Base-by-base conservation (phyloP, 2,797 vertebrate genomes). In the Orientallactaga sibirica region DNA sequence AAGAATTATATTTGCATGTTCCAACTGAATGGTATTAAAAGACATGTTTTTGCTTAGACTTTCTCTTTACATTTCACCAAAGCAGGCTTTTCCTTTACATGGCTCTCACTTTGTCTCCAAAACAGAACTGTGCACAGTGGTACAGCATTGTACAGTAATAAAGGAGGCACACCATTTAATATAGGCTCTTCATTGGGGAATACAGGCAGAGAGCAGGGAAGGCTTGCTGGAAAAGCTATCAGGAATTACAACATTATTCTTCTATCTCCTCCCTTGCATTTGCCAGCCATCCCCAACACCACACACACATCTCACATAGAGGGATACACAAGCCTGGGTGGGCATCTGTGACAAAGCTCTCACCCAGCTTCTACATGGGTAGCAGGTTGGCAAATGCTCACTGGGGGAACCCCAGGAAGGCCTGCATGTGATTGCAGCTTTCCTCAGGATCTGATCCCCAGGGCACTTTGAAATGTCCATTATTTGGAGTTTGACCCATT, bases 121-220 rank as follows among this genome's bases (percentile, higher is more conserved):
- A 95, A 48, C 58, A 96, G 71, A 82, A 95, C 70, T 90, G 29
- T 14, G 67, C 25, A 33, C 43, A 33, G 15, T 25, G 66, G 4
- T n/a, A 80, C 33, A 74, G 37, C 43, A 76, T 64, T 73, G 22
- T 90, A 11, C 37, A n/a, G 15, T 68, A 58, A 67, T 0, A 24
- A 9, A 24, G 22, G 8, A 6, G 41, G 0, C 43, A 55, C 55
- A 82, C 29, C 90, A 73, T n/a, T 75, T 22, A 85, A 88, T 77
- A 66, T 29, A 75, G 24, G 24, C 8, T 33, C 37, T 74, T 5
- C 18, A 15, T 0, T 37, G 14, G 7, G 58, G 66, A 52, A 4
- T 4, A 12, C 4, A 11, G 29, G 15, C 16, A 58, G 55, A 16
- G 55, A 4, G 4, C 1, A 24, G 2, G 2, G 7, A 4, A 29